Conservation (phyloP, 2,113 vertebrate species). For the Actinemys pallida region DNA sequence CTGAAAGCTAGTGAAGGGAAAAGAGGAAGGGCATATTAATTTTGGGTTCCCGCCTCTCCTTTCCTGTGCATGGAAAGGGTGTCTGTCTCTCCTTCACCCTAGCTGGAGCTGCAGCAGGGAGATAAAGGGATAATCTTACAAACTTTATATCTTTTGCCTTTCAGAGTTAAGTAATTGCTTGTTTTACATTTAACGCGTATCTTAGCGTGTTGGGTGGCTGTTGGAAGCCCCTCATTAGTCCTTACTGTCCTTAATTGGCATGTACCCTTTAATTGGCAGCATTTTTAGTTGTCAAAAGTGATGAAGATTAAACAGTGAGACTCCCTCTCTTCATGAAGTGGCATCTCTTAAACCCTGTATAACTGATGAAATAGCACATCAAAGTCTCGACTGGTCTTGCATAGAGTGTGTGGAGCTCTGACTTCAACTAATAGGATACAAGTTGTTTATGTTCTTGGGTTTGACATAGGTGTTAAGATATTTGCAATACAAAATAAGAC, state of each 20-base stretch:
- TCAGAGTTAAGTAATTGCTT: constrained; percentile 17
- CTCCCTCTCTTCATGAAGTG: not conserved
- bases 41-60: not conserved
- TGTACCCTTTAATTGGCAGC: not conserved
- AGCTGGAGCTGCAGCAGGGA: constrained; percentile 31
- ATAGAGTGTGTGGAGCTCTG: not conserved
- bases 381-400: not conserved
- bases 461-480: not conserved
- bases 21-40: not conserved
- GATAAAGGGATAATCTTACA: constrained; percentile 70
- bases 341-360: not conserved
- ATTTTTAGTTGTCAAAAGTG: not conserved
- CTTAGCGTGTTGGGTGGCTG: not conserved
- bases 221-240: not conserved
- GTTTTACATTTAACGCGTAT: not conserved
- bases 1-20: not conserved
- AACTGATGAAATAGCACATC: not conserved
- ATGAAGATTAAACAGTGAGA: not conserved
- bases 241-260: not conserved
- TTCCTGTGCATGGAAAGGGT: not conserved
- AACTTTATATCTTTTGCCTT: not conserved
- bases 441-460: not conserved
- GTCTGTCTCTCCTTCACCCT: not conserved
- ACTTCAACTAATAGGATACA: not conserved
- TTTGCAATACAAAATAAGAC: not conserved